These are phyloP conservation scores for Sycophila texana DNA, from an alignment of 2,888 invertebrate genomes.

Conservation along the genomic window DNA sequence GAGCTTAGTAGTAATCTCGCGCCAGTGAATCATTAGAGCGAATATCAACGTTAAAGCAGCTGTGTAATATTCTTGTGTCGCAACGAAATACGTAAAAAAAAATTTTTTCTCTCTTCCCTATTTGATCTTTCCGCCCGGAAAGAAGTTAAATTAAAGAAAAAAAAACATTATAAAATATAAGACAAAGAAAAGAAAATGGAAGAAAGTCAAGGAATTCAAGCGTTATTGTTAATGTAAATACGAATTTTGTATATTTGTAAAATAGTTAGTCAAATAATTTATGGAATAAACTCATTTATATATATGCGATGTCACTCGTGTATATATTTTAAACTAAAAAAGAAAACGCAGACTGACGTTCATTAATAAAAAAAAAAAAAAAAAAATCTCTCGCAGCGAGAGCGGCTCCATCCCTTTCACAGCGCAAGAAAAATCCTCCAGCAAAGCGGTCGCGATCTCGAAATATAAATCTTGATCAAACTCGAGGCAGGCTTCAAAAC, in stretches of 20 bases:
- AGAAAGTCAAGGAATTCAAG: constrained; percentile 49
- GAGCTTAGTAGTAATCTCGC: constrained; percentile 56
- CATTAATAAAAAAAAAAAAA: too few relatives aligned
- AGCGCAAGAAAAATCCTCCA: too few relatives aligned
- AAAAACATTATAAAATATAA: constrained; percentile 21
- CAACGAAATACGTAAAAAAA: constrained; percentile 58
- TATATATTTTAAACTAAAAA: constrained; percentile 53
- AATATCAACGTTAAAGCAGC: constrained; percentile 53
- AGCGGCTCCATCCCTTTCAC: too few relatives aligned
- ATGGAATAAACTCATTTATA: constrained; percentile 54
- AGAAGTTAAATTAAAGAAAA: constrained; percentile 35
- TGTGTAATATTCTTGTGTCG: constrained; percentile 58
- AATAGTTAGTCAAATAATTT: constrained; percentile 54
- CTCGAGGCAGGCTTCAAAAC: background rate
- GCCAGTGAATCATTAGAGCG: constrained; percentile 55
- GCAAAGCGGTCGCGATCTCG: too few relatives aligned
- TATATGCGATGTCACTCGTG: constrained; percentile 43
- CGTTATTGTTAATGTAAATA: constrained; percentile 56
- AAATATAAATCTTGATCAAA: too few relatives aligned
- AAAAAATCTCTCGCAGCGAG: too few relatives aligned
- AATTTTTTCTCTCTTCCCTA: constrained; percentile 53
- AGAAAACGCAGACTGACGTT: background rate
- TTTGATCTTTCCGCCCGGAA: constrained; percentile 49
- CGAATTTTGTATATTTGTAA: constrained; percentile 59
- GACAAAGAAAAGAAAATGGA: constrained; percentile 11